Evolutionary conservation across 2,888 invertebrate species (phyloP).

Genomic region (Hypercompe scribonia): DNA sequence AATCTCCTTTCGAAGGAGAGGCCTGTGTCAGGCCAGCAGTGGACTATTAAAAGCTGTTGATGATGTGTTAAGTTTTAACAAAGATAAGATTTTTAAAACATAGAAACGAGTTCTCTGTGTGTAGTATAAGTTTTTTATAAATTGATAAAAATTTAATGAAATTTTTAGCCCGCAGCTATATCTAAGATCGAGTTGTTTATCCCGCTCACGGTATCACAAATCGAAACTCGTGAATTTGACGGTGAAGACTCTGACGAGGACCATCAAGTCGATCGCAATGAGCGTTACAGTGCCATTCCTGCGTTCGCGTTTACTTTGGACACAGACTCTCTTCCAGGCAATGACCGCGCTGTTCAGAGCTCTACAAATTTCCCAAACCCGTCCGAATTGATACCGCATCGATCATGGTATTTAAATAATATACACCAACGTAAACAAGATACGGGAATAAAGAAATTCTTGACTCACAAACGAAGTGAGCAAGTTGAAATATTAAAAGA

Average conservation of each 20-base stretch:
- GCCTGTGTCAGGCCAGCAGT: too few species aligned
- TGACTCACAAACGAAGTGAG: neutral
- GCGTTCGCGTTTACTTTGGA: constrained; percentile 8
- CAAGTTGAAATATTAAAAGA: neutral
- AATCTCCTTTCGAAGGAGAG: too few species aligned
- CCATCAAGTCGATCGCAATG: neutral
- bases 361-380: neutral
- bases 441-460: neutral
- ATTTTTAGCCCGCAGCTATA: constrained; percentile 1
- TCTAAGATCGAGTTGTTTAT: constrained; percentile 14
- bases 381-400: neutral
- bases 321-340: neutral
- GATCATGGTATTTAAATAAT: neutral
- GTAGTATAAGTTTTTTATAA: neutral
- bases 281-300: constrained; percentile 14
- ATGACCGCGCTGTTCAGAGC: neutral
- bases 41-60: too few species aligned
- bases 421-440: neutral
- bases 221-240: neutral
- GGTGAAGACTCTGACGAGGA: neutral
- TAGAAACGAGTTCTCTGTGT: neutral
- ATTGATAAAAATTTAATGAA: neutral
- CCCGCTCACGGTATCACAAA: neutral
- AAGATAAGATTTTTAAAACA: neutral
- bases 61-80: too few species aligned